These are phyloP conservation scores for Misgurnus mizolepis DNA, from an alignment of 2,113 vertebrate species.

Conservation along the genomic window DNA sequence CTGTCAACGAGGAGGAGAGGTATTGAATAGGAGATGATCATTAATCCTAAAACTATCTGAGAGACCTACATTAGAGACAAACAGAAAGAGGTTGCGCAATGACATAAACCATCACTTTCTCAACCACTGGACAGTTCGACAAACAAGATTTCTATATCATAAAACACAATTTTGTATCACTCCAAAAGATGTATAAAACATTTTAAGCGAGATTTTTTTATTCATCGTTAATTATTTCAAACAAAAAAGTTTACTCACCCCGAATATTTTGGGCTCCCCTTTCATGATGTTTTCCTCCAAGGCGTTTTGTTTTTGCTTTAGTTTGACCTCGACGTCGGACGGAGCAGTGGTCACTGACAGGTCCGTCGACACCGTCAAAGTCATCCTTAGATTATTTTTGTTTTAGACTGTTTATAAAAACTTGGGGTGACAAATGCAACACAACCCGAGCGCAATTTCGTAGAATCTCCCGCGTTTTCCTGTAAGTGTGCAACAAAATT, in stretches of 20 bases:
- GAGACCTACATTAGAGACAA: constrained; percentile 61
- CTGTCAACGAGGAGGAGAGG: constrained; percentile 62
- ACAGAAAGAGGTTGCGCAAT: neutral
- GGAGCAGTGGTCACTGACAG: constrained; percentile 65
- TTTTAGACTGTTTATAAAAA: neutral
- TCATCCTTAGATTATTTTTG: constrained; percentile 57
- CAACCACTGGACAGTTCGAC: no score
- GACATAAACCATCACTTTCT: no score
- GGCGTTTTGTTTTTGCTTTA: constrained; percentile 58
- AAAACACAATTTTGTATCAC: no score
- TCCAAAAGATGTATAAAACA: no score
- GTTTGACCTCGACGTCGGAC: constrained; percentile 62
- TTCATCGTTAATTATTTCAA: no score
- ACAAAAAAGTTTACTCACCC: constrained; percentile 62
- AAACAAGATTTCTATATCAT: no score
- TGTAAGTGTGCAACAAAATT: neutral
- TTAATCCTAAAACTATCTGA: constrained; percentile 73
- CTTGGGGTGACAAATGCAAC: neutral
- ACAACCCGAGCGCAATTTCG: neutral
- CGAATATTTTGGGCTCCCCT: constrained; percentile 71
- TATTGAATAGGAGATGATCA: constrained; percentile 72
- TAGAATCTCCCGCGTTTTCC: neutral
- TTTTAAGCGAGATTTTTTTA: no score
- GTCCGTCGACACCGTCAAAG: constrained; percentile 67
- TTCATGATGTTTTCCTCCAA: constrained; percentile 60